These are phyloP conservation scores for Synergus japonicus DNA, from an alignment of 2,888 invertebrate genomes.

Conservation along the genomic window DNA sequence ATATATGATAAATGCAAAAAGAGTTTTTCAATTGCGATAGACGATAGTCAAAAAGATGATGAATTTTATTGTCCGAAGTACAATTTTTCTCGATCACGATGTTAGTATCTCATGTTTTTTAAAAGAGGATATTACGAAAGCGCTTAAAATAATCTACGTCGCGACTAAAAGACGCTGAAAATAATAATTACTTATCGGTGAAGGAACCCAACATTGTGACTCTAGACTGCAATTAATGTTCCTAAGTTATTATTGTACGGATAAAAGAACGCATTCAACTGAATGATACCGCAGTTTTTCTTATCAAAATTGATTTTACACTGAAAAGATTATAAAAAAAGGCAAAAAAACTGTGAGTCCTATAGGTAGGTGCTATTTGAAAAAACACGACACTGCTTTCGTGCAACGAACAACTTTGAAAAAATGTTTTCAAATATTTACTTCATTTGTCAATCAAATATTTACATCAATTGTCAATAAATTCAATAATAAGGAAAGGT, in stretches of 20 bases:
- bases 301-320: background rate
- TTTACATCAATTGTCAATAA: background rate
- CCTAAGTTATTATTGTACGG: slow-evolving; percentile 18
- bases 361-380: background rate
- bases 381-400: slow-evolving; percentile 13
- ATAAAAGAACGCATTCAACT: background rate
- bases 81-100: background rate
- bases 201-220: slow-evolving; percentile 9
- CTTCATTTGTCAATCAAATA: no score
- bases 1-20: background rate
- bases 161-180: slow-evolving; percentile 14
- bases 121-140: slow-evolving; percentile 20
- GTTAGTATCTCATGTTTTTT: background rate
- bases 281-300: background rate
- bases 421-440: no score
- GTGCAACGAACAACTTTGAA: background rate
- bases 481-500: background rate
- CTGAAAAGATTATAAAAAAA: background rate
- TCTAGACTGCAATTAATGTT: slow-evolving; percentile 1
- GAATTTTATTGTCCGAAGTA: background rate
- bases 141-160: slow-evolving; percentile 22
- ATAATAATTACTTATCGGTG: slow-evolving; percentile 26
- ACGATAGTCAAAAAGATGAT: background rate
- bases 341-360: background rate
- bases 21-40: background rate